Evolutionary conservation across 1,140 invertebrate genomes (phyloP), one percentile per base, ranked within the genome.

Genomic region (Ooceraea biroi): DNA sequence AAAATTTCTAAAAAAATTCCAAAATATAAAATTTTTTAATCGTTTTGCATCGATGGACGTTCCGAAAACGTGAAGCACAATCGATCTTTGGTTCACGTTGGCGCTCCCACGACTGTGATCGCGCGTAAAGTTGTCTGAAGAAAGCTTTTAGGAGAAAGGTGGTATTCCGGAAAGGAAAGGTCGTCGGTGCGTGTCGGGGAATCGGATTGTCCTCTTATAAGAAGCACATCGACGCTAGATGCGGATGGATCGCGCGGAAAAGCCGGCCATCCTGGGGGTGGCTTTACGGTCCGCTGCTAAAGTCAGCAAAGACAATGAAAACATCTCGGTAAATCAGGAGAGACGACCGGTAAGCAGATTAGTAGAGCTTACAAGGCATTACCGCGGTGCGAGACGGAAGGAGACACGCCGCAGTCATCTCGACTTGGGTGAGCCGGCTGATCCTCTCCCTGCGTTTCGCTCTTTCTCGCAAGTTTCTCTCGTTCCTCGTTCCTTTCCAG

Each of bases 311-410:
- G 89, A 90, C 91, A 92, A 90, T 92, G 90, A 93, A 93, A 93
- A 93, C 92, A 93, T 90, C 89, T 90, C 91, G 88, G 89, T 93
- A 93, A 93, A 93, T 93, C 92, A 93, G 84, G 78, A 73, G 65
- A 80, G 89, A 90, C 66, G 85, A 89, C 82, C 86, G 72, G 86
- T 90, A 92, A 91, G 88, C 88, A 92, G 91, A 92, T 92, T 92
- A 92, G 91, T 87, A 88, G 89, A 90, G 91, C 91, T 92, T 92
- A 91, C 91, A 85, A 88, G 90, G 89, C 89, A 91, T 92, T 92
- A 92, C 82, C 77, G 41, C 27, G 63, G 55, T 44, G 57, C 68
- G 76, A 86, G 84, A 83, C 66, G 85, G 76, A 87, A 85, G 73
- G 50, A 87, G 80, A 82, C 86, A 82, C 63, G 78, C 83, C 65